Percentiles rank a stretch among this genome's conserved stretches.
phyloP scores from a whole-genome alignment of 2,888 invertebrate genomes.

The Eristalinus sepulchralis region DNA sequence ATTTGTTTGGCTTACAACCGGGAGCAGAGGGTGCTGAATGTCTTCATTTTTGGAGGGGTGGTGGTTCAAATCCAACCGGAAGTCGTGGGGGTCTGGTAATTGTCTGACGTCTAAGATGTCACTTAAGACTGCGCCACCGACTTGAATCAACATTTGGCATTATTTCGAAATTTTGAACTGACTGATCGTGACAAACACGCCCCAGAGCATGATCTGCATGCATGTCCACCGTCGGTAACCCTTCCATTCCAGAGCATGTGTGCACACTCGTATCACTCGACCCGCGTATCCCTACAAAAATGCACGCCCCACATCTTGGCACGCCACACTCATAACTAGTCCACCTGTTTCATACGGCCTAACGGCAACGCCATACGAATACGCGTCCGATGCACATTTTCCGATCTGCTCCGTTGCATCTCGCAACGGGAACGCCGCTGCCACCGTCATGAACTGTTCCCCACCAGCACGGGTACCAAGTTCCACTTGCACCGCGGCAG shows the following conservation, averaged over 20 bases:
- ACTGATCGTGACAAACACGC: background rate
- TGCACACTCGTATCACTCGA: background rate
- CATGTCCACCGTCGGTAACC: background rate
- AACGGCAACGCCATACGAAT: conserved; percentile 20
- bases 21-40: background rate
- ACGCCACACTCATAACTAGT: background rate
- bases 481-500: conserved; percentile 25
- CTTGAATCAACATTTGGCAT: no score
- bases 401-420: conserved; percentile 59
- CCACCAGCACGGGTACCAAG: conserved; percentile 8
- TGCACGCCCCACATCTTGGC: background rate
- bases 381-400: conserved; percentile 44
- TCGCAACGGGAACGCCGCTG: conserved; percentile 53
- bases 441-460: conserved; percentile 1
- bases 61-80: background rate
- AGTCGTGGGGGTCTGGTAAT: no score
- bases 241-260: conserved; percentile 6
- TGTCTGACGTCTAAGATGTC: no score
- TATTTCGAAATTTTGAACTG: no score
- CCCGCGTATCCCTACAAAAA: background rate
- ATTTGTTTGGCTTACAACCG: background rate
- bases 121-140: no score
- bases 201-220: background rate
- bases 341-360: conserved; percentile 7
- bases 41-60: background rate